Percentiles rank a stretch among this genome's conserved stretches.
Conservation (phyloP, 2,888 invertebrate species). For the Thyatira batis region DNA sequence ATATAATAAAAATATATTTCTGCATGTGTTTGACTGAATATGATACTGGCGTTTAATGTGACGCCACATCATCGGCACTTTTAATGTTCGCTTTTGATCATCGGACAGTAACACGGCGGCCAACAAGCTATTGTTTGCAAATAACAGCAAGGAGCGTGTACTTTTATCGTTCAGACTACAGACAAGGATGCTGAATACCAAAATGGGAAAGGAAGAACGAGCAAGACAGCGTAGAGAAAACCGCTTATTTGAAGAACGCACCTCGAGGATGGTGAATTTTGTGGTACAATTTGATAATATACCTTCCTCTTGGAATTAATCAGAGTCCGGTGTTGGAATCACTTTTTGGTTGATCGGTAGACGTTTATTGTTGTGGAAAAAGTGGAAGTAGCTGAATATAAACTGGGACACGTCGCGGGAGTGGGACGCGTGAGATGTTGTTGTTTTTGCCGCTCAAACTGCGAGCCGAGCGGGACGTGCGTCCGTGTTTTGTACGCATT, state of each 20-base stretch:
- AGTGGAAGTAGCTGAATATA: constrained; percentile 57
- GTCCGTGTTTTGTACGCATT: constrained; percentile 45
- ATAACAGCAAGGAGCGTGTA: constrained; percentile 64
- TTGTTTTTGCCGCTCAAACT: constrained; percentile 51
- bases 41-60: constrained; percentile 59
- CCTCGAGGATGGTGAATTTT: constrained; percentile 48
- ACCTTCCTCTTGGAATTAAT: constrained; percentile 36
- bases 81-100: constrained; percentile 62
- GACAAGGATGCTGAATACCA: constrained; percentile 44
- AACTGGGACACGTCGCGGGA: constrained; percentile 41
- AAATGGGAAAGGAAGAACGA: constrained; percentile 29
- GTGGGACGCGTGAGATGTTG: constrained; percentile 48
- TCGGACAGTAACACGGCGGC: constrained; percentile 66
- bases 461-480: constrained; percentile 32
- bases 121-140: constrained; percentile 81
- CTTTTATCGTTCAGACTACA: constrained; percentile 45
- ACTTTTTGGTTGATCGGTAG: constrained; percentile 42
- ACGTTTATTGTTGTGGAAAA: constrained; percentile 56
- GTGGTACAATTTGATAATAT: constrained; percentile 52
- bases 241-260: constrained; percentile 35
- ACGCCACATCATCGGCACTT: constrained; percentile 63
- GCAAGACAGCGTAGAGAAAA: constrained; percentile 24
- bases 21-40: constrained; percentile 23
- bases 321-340: constrained; percentile 35
- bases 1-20: background rate